Percentiles rank a stretch among this genome's conserved stretches.
phyloP scores from a whole-genome alignment of 1,140 invertebrate species.

The Tetranychus urticae region DNA sequence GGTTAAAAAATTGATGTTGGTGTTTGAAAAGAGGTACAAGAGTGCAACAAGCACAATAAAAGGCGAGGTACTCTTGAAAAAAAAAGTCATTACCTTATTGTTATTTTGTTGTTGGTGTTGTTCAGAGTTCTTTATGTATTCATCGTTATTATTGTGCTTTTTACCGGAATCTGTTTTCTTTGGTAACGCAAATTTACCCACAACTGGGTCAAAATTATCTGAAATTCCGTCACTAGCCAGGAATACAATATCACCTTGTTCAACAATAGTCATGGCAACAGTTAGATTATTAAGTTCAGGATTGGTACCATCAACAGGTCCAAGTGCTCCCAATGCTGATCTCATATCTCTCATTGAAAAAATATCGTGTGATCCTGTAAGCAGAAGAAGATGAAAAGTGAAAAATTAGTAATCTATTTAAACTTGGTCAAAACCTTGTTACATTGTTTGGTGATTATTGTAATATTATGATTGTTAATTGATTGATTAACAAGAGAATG shows the following conservation, averaged over 20 bases:
- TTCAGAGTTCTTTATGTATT: neutral
- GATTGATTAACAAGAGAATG: too few relatives aligned
- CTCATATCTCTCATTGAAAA: constrained; percentile 67
- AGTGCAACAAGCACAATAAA: too few relatives aligned
- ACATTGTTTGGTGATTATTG: too few relatives aligned
- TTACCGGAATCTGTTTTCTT: constrained; percentile 12
- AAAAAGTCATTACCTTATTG: too few relatives aligned
- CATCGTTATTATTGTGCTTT: neutral
- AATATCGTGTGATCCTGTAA: constrained; percentile 60
- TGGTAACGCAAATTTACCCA: constrained; percentile 64
- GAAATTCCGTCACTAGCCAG: constrained; percentile 75
- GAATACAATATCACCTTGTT: constrained; percentile 61
- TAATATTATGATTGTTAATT: too few relatives aligned
- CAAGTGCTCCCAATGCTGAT: constrained; percentile 65
- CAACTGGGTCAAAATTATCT: constrained; percentile 81
- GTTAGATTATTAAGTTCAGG: constrained; percentile 76
- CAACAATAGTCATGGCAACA: constrained; percentile 58
- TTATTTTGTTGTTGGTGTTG: too few relatives aligned
- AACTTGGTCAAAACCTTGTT: too few relatives aligned
- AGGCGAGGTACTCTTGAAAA: too few relatives aligned
- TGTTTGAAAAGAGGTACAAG: too few relatives aligned
- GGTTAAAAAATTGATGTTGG: too few relatives aligned
- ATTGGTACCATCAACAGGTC: constrained; percentile 62
- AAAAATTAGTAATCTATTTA: too few relatives aligned
- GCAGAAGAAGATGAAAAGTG: neutral